Conservation (phyloP, 2,888 invertebrate genomes). For the Tetranychus piercei region DNA sequence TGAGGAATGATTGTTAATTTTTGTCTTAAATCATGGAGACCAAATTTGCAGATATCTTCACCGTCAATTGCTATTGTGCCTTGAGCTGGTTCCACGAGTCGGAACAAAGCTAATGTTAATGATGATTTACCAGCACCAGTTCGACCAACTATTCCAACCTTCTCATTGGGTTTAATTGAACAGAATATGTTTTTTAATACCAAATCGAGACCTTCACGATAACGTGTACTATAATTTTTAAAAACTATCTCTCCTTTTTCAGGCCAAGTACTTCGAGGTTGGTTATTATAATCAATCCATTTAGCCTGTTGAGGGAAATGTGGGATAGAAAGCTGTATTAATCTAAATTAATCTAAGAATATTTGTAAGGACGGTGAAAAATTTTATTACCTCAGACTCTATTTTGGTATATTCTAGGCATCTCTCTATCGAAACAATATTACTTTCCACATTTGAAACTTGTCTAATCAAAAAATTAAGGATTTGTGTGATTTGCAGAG, state of each 20-base stretch:
- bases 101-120: conserved; percentile 35
- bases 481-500: conserved; percentile 29
- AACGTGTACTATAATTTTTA: conserved; percentile 60
- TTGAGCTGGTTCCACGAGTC: conserved; percentile 33
- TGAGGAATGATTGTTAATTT: conserved; percentile 38
- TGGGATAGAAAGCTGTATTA: neutral
- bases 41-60: conserved; percentile 39
- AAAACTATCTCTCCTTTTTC: conserved; percentile 57
- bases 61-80: conserved; percentile 35
- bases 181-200: conserved; percentile 63
- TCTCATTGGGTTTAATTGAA: conserved; percentile 59
- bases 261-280: conserved; percentile 55
- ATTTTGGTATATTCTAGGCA: conserved; percentile 21
- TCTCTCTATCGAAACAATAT: conserved; percentile 23
- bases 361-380: neutral
- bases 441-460: conserved; percentile 20
- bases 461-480: conserved; percentile 19
- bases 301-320: conserved; percentile 19
- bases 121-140: conserved; percentile 36
- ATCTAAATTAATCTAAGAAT: neutral
- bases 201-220: conserved; percentile 65
- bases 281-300: conserved; percentile 33
- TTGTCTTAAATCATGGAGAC: conserved; percentile 39
- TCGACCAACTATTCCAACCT: conserved; percentile 38
- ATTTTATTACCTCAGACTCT: conserved; percentile 16